Base-by-base conservation (phyloP, 2,797 vertebrate species). In the Eurystomus glaucurus region DNA sequence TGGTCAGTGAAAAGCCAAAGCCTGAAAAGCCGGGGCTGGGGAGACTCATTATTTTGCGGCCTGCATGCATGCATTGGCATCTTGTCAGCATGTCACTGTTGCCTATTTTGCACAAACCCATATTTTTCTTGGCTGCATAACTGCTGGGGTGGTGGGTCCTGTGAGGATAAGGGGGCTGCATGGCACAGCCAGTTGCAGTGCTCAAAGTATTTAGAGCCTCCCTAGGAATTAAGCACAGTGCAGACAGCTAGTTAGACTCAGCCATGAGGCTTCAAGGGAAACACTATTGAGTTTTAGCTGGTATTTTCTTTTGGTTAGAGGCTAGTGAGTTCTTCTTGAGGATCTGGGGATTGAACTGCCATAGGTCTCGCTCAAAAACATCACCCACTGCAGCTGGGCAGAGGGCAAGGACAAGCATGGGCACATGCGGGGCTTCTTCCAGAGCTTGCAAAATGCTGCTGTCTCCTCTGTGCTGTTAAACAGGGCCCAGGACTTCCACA, bases 51-150 rank as follows among this genome's bases (percentile, higher is more conserved):
- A 18, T 43, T 74, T 9, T 4, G 18, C 18, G 39, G n/a, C 5
- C 0, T 0, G 26, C 2, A 3, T 43, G 28, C 1, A 3, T 20
- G 33, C 3, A 2, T 17, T 50, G 8, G 0, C 61, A 15, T 5
- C 26, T 58, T 85, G 50, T 35, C 60, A 54, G 1, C 25, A 5
- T 2, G 25, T 1, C 3, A 4, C 5, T 3, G 50, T 7, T 41
- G 33, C 71, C 54, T 26, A 2, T 76, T 35, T 61, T 10, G 11
- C 61, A n/a, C 0, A 0, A 81, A 48, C 10, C 80, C 28, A 0
- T 1, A 4, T 11, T 25, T 8, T 50, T 76, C 80, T 45, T 66
- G 37, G 55, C 79, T 52, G 61, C 1, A 14, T 37, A 13, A 6
- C 61, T 39, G 69, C 37, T 11, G 37, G 50, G 39, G 39, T 20